A percentile compares a stretch with the other conserved stretches of the same genome.
These are phyloP conservation scores for Isurus oxyrinchus DNA, from an alignment of 2,113 vertebrate genomes.

Conservation along the genomic window DNA sequence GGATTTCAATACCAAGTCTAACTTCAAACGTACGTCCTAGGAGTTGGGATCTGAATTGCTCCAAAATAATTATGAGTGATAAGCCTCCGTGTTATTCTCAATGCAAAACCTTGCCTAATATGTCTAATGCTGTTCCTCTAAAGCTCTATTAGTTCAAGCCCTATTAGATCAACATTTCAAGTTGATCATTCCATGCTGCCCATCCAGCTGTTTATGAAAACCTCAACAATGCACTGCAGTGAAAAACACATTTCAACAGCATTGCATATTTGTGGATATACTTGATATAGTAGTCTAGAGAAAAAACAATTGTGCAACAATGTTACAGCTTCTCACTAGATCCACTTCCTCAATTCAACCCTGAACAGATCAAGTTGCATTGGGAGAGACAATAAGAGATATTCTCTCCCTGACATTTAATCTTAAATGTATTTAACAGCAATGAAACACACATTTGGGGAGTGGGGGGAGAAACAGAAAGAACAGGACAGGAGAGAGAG, in stretches of 20 bases:
- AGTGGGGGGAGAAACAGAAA: not conserved
- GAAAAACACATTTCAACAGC: not conserved
- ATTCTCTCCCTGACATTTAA: not conserved
- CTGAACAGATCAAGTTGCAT: not conserved
- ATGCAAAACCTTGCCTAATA: too few species aligned
- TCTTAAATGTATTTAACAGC: not conserved
- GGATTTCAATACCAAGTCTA: too few species aligned
- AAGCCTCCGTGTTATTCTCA: too few species aligned
- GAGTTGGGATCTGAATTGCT: too few species aligned
- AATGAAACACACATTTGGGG: not conserved
- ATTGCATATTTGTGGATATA: not conserved
- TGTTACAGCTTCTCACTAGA: not conserved
- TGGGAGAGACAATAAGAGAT: not conserved
- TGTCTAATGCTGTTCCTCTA: not conserved
- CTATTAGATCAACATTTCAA: not conserved
- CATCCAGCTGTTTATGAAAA: too few species aligned
- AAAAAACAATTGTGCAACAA: not conserved
- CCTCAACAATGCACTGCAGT: not conserved
- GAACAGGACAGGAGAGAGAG: not conserved
- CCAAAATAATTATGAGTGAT: too few species aligned
- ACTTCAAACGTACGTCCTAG: too few species aligned
- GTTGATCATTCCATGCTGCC: not conserved
- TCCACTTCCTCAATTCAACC: not conserved
- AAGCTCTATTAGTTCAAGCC: not conserved
- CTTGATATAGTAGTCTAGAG: not conserved